These are phyloP conservation scores for Semotilus atromaculatus DNA, from an alignment of 2,797 vertebrate genomes.

Conservation along the genomic window DNA sequence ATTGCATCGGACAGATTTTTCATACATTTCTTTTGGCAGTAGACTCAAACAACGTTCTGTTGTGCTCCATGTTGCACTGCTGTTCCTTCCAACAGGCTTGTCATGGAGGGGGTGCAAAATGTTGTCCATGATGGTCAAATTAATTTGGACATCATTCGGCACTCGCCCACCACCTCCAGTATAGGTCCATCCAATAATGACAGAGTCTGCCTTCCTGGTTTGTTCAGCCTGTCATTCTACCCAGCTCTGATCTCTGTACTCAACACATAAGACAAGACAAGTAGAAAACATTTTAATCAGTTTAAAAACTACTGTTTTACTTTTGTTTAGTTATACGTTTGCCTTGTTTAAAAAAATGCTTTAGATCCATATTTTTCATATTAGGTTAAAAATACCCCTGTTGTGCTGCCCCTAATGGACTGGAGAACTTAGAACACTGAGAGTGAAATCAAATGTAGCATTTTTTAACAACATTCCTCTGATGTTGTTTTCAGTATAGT, in stretches of 20 bases:
- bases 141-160: neutral
- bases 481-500: neutral
- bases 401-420: neutral
- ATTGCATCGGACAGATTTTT: neutral
- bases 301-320: neutral
- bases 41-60: conserved; percentile 2
- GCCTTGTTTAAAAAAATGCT: neutral
- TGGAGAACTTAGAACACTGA: neutral
- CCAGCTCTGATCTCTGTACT: neutral
- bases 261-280: neutral
- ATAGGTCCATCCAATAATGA: conserved; percentile 15
- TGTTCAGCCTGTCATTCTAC: neutral
- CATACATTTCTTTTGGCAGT: neutral
- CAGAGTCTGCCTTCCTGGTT: neutral
- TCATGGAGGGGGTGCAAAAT: conserved; percentile 3
- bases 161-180: neutral
- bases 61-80: neutral
- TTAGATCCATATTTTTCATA: neutral
- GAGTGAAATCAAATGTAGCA: neutral
- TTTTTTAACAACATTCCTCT: neutral
- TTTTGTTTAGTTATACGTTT: neutral
- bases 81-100: neutral
- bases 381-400: neutral
- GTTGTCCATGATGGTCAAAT: conserved; percentile 12
- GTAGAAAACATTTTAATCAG: neutral